Conservation (phyloP, 2,888 invertebrate species). For the Archaeoteleia sp. region DNA sequence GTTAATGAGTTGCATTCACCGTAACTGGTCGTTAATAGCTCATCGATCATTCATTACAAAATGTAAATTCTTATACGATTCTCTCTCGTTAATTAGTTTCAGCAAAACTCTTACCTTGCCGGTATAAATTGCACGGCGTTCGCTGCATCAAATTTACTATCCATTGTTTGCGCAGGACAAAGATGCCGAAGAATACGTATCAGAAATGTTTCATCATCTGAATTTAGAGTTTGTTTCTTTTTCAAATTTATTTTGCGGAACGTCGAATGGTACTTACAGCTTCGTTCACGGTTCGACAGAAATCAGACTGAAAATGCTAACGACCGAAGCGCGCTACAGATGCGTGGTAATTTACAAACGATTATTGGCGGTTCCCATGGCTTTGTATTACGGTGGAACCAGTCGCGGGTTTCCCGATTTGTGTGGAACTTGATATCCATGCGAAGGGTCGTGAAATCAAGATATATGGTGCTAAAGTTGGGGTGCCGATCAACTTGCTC, state of each 20-base stretch:
- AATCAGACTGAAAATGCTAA: slow-evolving; percentile 53
- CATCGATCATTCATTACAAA: slow-evolving; percentile 28
- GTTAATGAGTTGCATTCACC: slow-evolving; percentile 26
- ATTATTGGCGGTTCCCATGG: slow-evolving; percentile 69
- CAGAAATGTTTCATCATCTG: no score
- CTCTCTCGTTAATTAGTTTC: slow-evolving; percentile 26
- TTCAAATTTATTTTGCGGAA: no score
- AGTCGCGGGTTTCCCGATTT: slow-evolving; percentile 72
- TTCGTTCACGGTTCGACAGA: slow-evolving; percentile 14
- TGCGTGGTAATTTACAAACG: slow-evolving; percentile 71
- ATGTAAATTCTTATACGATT: slow-evolving; percentile 19
- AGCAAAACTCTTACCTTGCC: no score
- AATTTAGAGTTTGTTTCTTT: no score
- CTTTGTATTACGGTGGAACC: slow-evolving; percentile 57
- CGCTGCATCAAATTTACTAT: slow-evolving; percentile 11
- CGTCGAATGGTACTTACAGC: no score
- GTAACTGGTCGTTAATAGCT: slow-evolving; percentile 36
- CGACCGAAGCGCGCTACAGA: slow-evolving; percentile 65
- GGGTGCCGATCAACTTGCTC: slow-evolving; percentile 34
- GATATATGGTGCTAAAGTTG: slow-evolving; percentile 68
- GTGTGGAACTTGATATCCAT: slow-evolving; percentile 73
- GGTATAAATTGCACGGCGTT: neutral
- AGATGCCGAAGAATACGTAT: no score
- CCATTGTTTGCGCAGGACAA: no score
- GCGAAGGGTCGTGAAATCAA: slow-evolving; percentile 74